phyloP scores from a whole-genome alignment of 2,797 vertebrate genomes.

The Ceyx erithaca region DNA sequence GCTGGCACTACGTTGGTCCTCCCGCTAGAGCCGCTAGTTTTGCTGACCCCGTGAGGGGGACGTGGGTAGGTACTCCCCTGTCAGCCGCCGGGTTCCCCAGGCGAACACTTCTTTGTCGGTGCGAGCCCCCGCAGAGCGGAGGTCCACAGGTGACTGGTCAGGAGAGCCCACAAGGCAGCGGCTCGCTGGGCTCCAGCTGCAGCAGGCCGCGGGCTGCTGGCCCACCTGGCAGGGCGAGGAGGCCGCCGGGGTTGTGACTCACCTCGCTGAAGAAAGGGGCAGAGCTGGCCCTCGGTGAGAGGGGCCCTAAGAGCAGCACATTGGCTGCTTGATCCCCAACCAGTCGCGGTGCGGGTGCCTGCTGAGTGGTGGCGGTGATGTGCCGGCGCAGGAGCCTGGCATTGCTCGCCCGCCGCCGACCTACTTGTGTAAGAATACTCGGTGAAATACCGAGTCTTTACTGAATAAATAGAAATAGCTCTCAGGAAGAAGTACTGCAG shows the following conservation, averaged over 20 bases:
- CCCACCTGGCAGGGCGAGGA: background rate
- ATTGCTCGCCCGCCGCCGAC: fast-evolving
- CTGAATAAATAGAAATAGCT: background rate
- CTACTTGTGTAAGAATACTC: too few relatives aligned
- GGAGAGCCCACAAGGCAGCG: too few relatives aligned
- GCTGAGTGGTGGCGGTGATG: too few relatives aligned
- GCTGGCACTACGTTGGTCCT: too few relatives aligned
- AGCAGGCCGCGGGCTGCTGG: background rate
- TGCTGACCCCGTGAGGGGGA: background rate
- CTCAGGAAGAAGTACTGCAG: background rate
- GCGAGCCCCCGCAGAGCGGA: background rate
- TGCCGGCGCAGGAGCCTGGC: background rate
- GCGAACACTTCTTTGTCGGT: too few relatives aligned
- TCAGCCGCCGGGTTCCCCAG: fast-evolving
- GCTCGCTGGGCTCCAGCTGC: background rate
- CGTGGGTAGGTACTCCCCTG: fast-evolving
- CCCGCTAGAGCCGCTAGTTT: fast-evolving
- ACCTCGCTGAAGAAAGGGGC: background rate
- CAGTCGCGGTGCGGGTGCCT: fast-evolving
- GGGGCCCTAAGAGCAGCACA: too few relatives aligned
- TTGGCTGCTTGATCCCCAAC: fast-evolving
- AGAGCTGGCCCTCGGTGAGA: background rate
- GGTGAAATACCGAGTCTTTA: fast-evolving
- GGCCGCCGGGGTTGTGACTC: background rate
- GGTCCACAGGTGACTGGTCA: too few relatives aligned